A percentile compares a stretch with the other conserved stretches of the same genome.
Evolutionary conservation across 1,140 invertebrate genomes (phyloP).

Genomic region (Atta cephalotes): DNA sequence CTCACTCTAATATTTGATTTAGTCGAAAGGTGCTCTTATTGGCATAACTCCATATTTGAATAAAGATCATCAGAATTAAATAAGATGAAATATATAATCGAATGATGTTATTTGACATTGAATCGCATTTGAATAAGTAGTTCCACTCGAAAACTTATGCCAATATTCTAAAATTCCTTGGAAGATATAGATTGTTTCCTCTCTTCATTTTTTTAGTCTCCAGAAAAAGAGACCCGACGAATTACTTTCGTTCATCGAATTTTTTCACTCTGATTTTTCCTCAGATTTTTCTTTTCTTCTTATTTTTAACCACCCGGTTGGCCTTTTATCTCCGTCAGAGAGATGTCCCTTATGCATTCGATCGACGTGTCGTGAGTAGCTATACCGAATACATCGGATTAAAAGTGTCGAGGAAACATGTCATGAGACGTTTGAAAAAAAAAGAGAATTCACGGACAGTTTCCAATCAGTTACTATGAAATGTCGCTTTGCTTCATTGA

Average conservation of each 20-base stretch:
- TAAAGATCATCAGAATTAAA: background rate
- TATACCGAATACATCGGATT: background rate
- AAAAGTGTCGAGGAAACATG: slow-evolving; percentile 13
- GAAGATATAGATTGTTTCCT: background rate
- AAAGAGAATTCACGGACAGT: slow-evolving; percentile 2
- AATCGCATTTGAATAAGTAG: background rate
- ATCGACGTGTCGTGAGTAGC: background rate
- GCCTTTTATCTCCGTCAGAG: background rate
- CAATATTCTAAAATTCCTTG: slow-evolving; percentile 13
- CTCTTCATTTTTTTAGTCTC: background rate
- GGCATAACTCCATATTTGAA: background rate
- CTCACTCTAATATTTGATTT: background rate
- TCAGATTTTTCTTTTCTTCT: no score
- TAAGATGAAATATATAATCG: background rate
- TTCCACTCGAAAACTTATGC: background rate
- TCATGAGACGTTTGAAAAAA: background rate
- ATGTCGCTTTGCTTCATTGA: slow-evolving; percentile 15
- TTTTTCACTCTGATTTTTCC: slow-evolving; percentile 24
- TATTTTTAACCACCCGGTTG: slow-evolving; percentile 33
- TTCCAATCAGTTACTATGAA: slow-evolving; percentile 1
- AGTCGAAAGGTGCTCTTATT: background rate
- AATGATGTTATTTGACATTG: background rate
- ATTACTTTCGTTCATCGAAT: slow-evolving; percentile 14
- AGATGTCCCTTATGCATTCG: background rate
- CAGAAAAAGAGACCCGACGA: background rate